Percentiles rank a stretch among this genome's conserved stretches.
phyloP scores from a whole-genome alignment of 2,888 invertebrate species.

The Physocephala rufipes region DNA sequence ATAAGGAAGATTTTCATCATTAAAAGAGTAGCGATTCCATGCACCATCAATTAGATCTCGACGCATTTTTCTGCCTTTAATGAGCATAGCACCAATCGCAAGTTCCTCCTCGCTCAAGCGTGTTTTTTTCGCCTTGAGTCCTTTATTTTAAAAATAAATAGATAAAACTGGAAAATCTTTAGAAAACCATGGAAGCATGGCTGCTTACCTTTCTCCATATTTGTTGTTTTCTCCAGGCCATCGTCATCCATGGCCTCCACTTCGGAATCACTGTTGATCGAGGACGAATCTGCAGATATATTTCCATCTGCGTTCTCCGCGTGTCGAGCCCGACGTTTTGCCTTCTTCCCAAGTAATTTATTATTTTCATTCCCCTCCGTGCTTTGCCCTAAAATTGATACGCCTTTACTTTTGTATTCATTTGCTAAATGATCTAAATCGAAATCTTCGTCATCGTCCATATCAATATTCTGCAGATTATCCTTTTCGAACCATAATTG shows the following conservation, averaged over 20 bases:
- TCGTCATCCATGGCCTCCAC: slow-evolving; percentile 48
- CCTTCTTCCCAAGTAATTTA: slow-evolving; percentile 57
- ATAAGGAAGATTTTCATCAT: slow-evolving; percentile 89
- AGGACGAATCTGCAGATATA: slow-evolving; percentile 49
- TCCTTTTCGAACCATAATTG: slow-evolving; percentile 90
- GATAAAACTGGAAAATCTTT: not conserved
- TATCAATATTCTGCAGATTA: slow-evolving; percentile 79
- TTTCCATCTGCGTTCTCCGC: slow-evolving; percentile 40
- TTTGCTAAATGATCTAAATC: slow-evolving; percentile 84
- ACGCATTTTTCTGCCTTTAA: slow-evolving; percentile 88
- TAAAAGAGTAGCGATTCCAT: slow-evolving; percentile 93
- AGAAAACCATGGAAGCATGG: slow-evolving; percentile 2
- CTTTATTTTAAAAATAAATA: slow-evolving; percentile 39
- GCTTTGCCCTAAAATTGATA: slow-evolving; percentile 61
- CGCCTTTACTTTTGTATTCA: slow-evolving; percentile 78
- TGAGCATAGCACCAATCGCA: slow-evolving; percentile 91
- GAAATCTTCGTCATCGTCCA: slow-evolving; percentile 85
- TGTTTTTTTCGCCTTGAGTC: slow-evolving; percentile 68
- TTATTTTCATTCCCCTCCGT: slow-evolving; percentile 45
- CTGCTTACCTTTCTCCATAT: slow-evolving; percentile 51
- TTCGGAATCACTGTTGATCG: slow-evolving; percentile 53
- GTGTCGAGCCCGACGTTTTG: slow-evolving; percentile 60
- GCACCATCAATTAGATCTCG: slow-evolving; percentile 89
- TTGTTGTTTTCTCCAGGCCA: slow-evolving; percentile 42
- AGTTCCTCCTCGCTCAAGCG: slow-evolving; percentile 87